Conservation (phyloP, 2,888 invertebrate species). For the Stegophylla sp. region DNA sequence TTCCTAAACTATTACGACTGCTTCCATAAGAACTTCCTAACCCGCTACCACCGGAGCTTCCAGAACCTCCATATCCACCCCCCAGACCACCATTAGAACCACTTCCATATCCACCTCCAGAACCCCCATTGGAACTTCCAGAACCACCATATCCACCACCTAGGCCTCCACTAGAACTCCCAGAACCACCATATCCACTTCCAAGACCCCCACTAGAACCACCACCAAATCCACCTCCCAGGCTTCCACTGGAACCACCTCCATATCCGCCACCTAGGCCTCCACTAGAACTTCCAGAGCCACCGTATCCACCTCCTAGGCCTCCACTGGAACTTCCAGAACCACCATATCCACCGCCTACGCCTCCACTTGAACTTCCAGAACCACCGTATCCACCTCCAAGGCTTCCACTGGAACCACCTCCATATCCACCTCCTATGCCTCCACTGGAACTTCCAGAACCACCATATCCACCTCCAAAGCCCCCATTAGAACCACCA, state of each 20-base stretch:
- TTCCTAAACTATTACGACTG: constrained; percentile 47
- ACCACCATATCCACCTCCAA: not conserved
- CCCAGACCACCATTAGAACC: not conserved
- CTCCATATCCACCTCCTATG: constrained; percentile 60
- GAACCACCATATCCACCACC: constrained; percentile 35
- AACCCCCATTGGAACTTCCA: constrained; percentile 9
- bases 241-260: constrained; percentile 43
- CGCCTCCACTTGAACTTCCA: constrained; percentile 23
- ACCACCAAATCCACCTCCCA: constrained; percentile 18
- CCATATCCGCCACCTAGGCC: constrained; percentile 60
- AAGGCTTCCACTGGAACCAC: constrained; percentile 17
- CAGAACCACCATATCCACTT: constrained; percentile 18
- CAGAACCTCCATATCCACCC: not conserved
- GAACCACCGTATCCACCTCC: constrained; percentile 32
- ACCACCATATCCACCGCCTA: constrained; percentile 11
- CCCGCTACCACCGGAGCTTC: constrained; percentile 47
- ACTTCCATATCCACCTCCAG: constrained; percentile 19
- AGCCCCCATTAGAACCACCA: not conserved
- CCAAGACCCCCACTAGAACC: constrained; percentile 19
- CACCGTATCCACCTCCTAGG: not conserved
- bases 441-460: constrained; percentile 30
- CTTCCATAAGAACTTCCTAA: constrained; percentile 43
- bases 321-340: constrained; percentile 2
- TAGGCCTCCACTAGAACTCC: constrained; percentile 24
- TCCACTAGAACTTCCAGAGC: constrained; percentile 13